Base-by-base conservation (phyloP, 2,113 vertebrate species). In the Recurvirostra avosetta region DNA sequence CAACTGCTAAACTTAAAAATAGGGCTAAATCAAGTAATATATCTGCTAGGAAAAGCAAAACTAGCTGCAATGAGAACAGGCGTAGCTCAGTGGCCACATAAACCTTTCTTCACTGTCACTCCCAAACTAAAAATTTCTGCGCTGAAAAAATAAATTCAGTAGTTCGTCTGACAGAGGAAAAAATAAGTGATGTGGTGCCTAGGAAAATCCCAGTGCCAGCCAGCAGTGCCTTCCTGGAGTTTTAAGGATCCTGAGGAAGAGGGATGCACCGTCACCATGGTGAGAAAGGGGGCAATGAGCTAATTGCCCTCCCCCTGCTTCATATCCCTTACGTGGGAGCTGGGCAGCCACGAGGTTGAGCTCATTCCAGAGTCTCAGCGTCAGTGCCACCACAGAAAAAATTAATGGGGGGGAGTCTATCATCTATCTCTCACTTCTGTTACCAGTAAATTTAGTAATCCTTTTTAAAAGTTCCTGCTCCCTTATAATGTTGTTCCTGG, bases 201-300 rank as follows among this genome's bases (percentile, higher is more conserved):
- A 41, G 34, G 34, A 77, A 59, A 65, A 88, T 34, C 63, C 34
- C 43, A 59, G 36, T 5, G 2, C 21, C 26, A 61, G 15, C 13
- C 32, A n/a, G n/a, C 26, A 41, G 29, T 55, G 20, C 17, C 25
- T 52, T 43, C 15, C 15, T 36, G 47, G 47, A 43, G 12, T 50
- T 62, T 38, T 68, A 50, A 68, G 6, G 18, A 21, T 30, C 11
- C 49, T 79, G 36, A 79, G 49, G 34, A 55, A 47, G 38, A 59
- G 19, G 15, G 11, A 1, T 1, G 40, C 29, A 25, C 0, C 1
- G 11, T 11, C 2, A 1, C 9, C 36, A 23, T 8, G 19, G 19
- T 45, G 15, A 11, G 36, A 43, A 76, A 63, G 41, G 15, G 11
- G 29, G 29, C 12, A 61, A 30, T n/a, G 16, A 21, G 23, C 7